Conservation (phyloP, 2,113 vertebrate genomes). For the Rhegmatorhina hoffmannsi region DNA sequence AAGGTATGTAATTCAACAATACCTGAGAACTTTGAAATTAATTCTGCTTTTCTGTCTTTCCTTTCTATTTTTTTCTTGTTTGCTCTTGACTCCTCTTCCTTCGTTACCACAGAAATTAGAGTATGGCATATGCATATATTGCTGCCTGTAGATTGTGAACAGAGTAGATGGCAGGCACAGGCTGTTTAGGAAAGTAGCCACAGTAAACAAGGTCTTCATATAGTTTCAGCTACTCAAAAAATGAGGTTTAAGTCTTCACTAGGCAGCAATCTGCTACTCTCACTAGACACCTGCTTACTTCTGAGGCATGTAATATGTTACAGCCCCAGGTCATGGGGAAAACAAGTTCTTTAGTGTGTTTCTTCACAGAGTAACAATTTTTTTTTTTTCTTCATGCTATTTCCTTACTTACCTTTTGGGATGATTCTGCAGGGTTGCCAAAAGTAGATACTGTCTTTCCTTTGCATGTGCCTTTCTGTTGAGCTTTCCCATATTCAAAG, state of each 20-base stretch:
- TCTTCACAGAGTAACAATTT: neutral
- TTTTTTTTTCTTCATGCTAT: neutral
- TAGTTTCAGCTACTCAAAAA: neutral
- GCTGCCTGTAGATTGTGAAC: neutral
- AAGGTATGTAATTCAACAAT: neutral
- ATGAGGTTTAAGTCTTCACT: neutral
- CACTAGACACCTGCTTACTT: neutral
- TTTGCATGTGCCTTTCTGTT: neutral
- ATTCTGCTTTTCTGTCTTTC: neutral
- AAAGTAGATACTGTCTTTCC: neutral
- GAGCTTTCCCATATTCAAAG: neutral
- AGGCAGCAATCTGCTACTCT: neutral
- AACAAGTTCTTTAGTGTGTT: neutral
- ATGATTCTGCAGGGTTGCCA: neutral
- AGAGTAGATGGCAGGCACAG: neutral
- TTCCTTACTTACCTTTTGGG: neutral
- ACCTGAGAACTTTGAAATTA: neutral
- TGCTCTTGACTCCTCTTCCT: neutral
- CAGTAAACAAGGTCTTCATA: neutral
- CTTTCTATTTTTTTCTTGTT: neutral
- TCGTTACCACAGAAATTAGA: neutral
- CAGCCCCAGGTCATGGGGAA: neutral
- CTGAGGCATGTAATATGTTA: neutral
- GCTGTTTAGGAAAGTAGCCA: neutral
- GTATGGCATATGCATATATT: neutral